Base-by-base conservation (phyloP, 2,888 invertebrate genomes). In the Timema podura region DNA sequence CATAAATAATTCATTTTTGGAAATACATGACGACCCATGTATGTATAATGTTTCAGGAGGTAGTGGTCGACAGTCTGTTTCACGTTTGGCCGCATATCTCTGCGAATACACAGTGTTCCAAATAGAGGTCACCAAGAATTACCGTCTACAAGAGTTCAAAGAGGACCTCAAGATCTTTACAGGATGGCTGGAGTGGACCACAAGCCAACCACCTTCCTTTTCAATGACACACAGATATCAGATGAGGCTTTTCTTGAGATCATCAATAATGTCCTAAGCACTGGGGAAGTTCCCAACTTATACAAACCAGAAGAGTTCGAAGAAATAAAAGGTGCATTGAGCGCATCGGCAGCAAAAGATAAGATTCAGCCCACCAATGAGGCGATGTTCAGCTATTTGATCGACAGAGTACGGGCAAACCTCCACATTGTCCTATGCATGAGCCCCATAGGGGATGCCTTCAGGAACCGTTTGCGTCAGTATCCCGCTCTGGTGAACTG, bases 301-400 rank as follows among this genome's bases (percentile, higher is more conserved):
- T 95, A 89, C 79, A 93, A 93, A 78, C 79, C 88, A 0, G 95
- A 95, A 75, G 95, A 96, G 80, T 91, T 95, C 82, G 95, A 95
- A 79, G 94, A 95, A 77, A 92, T 92, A 15, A 69, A 45, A 45
- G 49, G 47, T 64, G 47, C 64, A 5, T 11, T 57, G 11, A 51
- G 57, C 30, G 45, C n/a, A 13, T 10, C 67, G 57, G 59, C 57
- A 67, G 46, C 83, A 70, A 83, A 82, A 66, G 84, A 84, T 2
- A 85, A 85, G 71, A 76, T 90, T 6, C 76, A 85, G 74, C 86
- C 86, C 74, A 90, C 90, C 0, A 82, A 85, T 5, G 92, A 94
- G 78, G 83, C 86, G 0, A 85, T 92, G 70, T 92, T 92, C 78
- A 81, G 87, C 74, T 92, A 91, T 81, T 85, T 96, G 67, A 89